Evolutionary conservation across 2,888 invertebrate genomes (phyloP), one percentile per base, ranked within the genome.

Genomic region (Tiliacea citrago): DNA sequence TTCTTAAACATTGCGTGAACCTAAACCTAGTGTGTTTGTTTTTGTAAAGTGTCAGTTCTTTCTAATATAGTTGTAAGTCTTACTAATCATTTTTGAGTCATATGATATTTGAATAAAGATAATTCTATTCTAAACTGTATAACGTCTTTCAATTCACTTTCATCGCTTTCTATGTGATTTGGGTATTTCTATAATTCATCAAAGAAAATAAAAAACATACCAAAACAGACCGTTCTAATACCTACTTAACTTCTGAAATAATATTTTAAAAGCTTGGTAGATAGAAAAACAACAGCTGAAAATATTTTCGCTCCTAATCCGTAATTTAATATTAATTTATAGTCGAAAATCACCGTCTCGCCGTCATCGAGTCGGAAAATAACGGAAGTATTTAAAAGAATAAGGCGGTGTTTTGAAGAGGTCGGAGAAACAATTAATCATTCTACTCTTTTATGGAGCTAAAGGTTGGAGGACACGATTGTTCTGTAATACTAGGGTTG

Each of bases 341-440:
- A 93, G 93, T 91, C 92, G 91, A 93, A 94, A 94, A 94, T 92
- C 93, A 92, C 93, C 93, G 93, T 93, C 95, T 94, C 93, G 92
- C 91, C 93, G 93, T 92, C 95, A 95, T 94, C 94, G 95, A 94
- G 93, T 94, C 92, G 95, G 95, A 96, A 96, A 96, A 96, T 96
- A 95, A 93, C 95, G 96, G 96, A 96, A 95, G 95, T 96, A 91
- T 95, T 96, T 95, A 95, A 93, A 95, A 94, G 95, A 94, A 95
- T 94, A 94, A 95, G 93, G 93, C 95, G 92, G 93, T 96, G 94
- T 96, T 96, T 96, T 95, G 94, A 96, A 95, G 95, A 95, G 96
- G 95, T 95, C 94, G 94, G 91, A 91, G 91, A 93, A 95, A 95
- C 95, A 95, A 96, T 96, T 96, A 96, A 96, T 96, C 96, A 96